Evolutionary conservation across 2,113 vertebrate genomes (phyloP), one percentile per base, ranked within the genome.

Genomic region (Periophthalmus modestus): DNA sequence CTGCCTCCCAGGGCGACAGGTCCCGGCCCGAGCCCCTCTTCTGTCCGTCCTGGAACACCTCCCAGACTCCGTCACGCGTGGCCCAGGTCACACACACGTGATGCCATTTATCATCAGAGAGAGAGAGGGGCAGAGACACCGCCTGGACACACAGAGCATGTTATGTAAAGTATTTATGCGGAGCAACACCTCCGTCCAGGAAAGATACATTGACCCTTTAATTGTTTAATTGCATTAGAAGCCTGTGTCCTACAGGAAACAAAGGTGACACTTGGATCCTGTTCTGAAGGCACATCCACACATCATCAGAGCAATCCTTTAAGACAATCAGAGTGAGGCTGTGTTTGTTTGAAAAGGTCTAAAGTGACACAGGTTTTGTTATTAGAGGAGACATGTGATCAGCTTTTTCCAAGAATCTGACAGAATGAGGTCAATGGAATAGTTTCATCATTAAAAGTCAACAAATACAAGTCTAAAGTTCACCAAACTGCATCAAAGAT

Each of bases 51-150:
- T 94, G 93, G 71, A 92, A 95, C 19, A 89, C 90, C 81, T 95
- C 94, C 94, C 94, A 96, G 24, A 82, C 63, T 0, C 95, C 95
- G 1, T 94, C 94, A 0, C 91, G 89, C 0, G 94, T 94, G 0
- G 94, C 90, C 95, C 95, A 96, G 0, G 95, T 94, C 39, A 95
- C 82, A 7, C 95, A 95, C 54, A 96, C 34, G 46, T 96, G 95
- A 72, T 95, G 95, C 94, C 95, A 96, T 77, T 94, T 94, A 57
- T 83, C 89, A 33, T 95, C 94, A 0, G 89, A 91, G 74, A 95
- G 77, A 4, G 89, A 88, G 16, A 96, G 57, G 4, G 95, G 94
- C 69, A 95, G 46, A 0, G 91, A 92, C 46, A 91, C 93, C 0
- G 93, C 92, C 95, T 95, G 52, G 63, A 65, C 0, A 48, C 24